Evolutionary conservation across 2,113 vertebrate genomes (phyloP), one percentile per base, ranked within the genome.

Genomic region (Colistium nudipinnis): DNA sequence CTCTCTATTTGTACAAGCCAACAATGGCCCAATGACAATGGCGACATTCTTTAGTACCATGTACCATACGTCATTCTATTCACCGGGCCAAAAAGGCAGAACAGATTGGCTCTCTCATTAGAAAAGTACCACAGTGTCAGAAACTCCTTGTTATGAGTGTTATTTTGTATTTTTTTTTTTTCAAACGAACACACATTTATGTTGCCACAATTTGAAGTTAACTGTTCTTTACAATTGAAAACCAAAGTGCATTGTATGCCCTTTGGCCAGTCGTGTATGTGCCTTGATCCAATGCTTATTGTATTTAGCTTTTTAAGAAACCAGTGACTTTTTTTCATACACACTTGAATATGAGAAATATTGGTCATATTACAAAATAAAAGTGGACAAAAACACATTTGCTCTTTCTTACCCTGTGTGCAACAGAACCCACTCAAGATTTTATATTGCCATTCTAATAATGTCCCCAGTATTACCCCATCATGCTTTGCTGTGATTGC

Each of bases 181-280:
- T 79, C 85, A 89, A 85, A 85, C 90, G 76, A 88, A 93, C 89
- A 93, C 92, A 93, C 84, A 89, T 90, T 94, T 95, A 90, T 92
- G 93, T 97, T 97, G 93, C 94, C 95, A 94, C 95, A 91, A 93
- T 93, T 94, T 93, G 84, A 93, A 93, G 89, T 93, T 90, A 91
- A 92, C 92, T 93, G 93, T 94, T 96, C 93, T 92, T 94, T 94
- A 93, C 92, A 95, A 95, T 92, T 95, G 89, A 98, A 95, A 97
- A 95, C 97, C 97, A 98, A 99, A 98, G 98, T 98, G 98, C 97
- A 95, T 96, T 97, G 94, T 97, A 95, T 52, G 94, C 96, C 95
- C 97, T 98, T 98, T 98, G 98, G 97, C 95, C 94, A 96, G 95
- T 98, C 95, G 97, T 97, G 95, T 97, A 98, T 96, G 98, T 99